Evolutionary conservation across 1,140 invertebrate species (phyloP).

Genomic region (Nephila pilipes): DNA sequence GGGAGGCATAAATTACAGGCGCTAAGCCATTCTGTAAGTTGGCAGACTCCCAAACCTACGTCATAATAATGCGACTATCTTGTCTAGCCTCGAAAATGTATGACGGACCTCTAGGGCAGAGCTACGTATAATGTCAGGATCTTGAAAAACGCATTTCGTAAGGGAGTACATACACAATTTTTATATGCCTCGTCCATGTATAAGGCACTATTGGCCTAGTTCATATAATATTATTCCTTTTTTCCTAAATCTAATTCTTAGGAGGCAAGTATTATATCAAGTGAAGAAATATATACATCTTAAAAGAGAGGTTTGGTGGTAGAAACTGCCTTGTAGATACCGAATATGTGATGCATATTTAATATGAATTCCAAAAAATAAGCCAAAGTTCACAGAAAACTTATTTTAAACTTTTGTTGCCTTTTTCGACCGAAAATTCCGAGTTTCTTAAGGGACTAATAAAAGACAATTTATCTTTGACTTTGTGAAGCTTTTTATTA

Average conservation of each 20-base stretch:
- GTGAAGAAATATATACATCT: not conserved
- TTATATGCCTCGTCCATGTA: slow-evolving; percentile 39
- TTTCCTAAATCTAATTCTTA: not conserved
- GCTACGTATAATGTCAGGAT: slow-evolving; percentile 24
- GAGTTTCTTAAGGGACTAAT: slow-evolving; percentile 32
- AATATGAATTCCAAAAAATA: not conserved
- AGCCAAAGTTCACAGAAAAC: not conserved
- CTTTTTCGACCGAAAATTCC: not conserved
- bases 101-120: slow-evolving; percentile 43
- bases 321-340: no score
- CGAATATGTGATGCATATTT: slow-evolving; percentile 44
- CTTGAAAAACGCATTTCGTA: slow-evolving; percentile 38
- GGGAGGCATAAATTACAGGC: slow-evolving; percentile 61
- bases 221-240: not conserved
- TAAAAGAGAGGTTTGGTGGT: not conserved
- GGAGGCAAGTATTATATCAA: not conserved
- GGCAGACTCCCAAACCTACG: not conserved
- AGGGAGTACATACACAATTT: not conserved
- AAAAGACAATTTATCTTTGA: slow-evolving; percentile 63
- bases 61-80: slow-evolving; percentile 64
- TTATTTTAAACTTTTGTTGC: slow-evolving; percentile 9
- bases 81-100: not conserved
- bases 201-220: not conserved
- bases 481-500: slow-evolving; percentile 20
- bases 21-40: slow-evolving; percentile 35